phyloP scores from a whole-genome alignment of 2,113 vertebrate genomes.

The Tricholaema leucomelas region DNA sequence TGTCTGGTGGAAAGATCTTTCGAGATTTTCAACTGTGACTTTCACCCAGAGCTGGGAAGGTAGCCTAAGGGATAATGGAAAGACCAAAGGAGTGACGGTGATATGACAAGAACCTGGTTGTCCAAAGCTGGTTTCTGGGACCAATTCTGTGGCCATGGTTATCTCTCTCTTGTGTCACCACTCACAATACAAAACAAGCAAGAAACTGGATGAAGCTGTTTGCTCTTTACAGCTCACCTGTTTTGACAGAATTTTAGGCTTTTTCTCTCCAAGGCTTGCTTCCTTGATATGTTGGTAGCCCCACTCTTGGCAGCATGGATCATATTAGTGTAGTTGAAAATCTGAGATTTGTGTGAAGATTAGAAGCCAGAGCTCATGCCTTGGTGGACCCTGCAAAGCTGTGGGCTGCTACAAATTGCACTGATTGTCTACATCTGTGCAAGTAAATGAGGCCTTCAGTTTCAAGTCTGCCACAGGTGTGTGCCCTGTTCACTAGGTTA shows the following conservation, averaged over 20 bases:
- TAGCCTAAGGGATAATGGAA: not conserved
- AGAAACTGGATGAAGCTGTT: not conserved
- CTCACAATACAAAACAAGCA: not conserved
- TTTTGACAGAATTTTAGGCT: not conserved
- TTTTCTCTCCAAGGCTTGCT: not conserved
- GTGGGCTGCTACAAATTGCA: rapidly evolving
- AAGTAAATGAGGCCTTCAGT: not conserved
- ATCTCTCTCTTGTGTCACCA: not conserved
- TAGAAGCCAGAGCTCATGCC: rapidly evolving
- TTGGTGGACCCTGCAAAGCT: not conserved
- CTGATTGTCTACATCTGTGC: not conserved
- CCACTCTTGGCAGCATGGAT: not conserved
- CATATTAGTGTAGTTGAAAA: not conserved
- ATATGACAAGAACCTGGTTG: not conserved
- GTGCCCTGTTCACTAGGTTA: not conserved
- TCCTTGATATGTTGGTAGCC: not conserved
- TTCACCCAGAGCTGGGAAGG: not conserved
- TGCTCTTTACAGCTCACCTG: not conserved
- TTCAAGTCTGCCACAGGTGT: not conserved
- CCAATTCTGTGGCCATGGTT: not conserved
- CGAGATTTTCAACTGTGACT: not conserved
- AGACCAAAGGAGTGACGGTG: not conserved
- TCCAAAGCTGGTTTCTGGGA: not conserved
- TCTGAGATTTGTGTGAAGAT: not conserved
- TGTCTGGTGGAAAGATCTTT: not conserved